Base-by-base conservation (phyloP, 2,797 vertebrate genomes). In the Bovichtus variegatus region DNA sequence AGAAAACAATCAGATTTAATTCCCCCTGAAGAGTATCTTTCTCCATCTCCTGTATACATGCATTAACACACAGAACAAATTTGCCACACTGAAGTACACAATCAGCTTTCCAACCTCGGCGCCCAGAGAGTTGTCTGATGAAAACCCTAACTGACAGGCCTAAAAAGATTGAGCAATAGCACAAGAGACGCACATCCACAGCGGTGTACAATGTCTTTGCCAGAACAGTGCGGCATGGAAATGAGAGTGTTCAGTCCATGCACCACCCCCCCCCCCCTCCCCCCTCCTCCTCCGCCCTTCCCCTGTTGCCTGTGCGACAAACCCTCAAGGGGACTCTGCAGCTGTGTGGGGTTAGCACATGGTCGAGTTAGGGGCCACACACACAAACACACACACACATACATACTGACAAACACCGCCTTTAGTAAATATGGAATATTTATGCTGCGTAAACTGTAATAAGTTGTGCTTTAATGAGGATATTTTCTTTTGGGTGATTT, bases 291-390 rank as follows among this genome's bases (percentile, higher is more conserved):
- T 65, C 81, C 80, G 31, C 80, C 74, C 81, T 80, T 86, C 84
- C 85, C 91, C 91, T 87, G 91, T 93, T 92, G 92, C 92, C 91
- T 86, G 89, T 90, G 89, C 76, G 84, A 93, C 91, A 88, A 93
- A 91, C 83, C 92, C 92, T 91, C 91, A 85, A 92, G 92, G 92
- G 91, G 89, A 72, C 91, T 89, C 74, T 93, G 92, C 92, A 94
- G 92, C 93, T 94, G 93, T 92, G 91, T 87, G 87, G 82, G 89
- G 93, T 94, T 94, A 93, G 92, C 89, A 90, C 91, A 94, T 91
- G 94, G 91, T 94, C 85, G 88, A 93, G 87, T 93, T 91, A 90
- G 91, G 85, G 89, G 90, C 91, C 93, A 93, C 92, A 92, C 92
- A 92, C 85, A 88, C 83, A 91, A 65, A 89, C 74, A 87, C 67